Conservation (phyloP, 2,797 vertebrate species). For the Propithecus deckenii region DNA sequence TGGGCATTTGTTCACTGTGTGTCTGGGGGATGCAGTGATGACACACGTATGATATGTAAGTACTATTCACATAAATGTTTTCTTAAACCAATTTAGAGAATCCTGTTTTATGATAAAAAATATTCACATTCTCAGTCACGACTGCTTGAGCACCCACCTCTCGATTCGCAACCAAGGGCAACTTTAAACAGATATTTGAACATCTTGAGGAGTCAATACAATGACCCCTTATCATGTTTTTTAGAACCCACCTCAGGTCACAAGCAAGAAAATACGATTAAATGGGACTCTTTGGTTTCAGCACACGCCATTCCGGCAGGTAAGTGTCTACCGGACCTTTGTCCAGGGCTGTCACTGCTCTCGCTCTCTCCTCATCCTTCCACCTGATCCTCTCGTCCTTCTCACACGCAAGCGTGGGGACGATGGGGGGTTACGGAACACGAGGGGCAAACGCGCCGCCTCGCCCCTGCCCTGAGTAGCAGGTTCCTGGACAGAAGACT, state of each 20-base stretch:
- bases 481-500: not conserved
- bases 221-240: no score
- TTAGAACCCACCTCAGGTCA: not conserved
- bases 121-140: not conserved
- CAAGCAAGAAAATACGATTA: not conserved
- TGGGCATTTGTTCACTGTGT: not conserved
- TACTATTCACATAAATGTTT: not conserved
- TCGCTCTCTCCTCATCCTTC: not conserved
- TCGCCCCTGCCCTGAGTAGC: not conserved
- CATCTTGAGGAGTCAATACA: not conserved
- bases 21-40: not conserved
- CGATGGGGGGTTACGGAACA: not conserved
- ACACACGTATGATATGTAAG: not conserved
- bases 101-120: not conserved
- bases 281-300: not conserved
- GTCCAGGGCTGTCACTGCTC: not conserved
- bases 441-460: not conserved
- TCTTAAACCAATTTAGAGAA: not conserved
- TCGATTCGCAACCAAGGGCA: not conserved
- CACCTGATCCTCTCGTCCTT: not conserved
- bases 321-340: no score
- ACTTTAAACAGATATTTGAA: not conserved
- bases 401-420: not conserved
- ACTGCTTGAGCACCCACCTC: not conserved
- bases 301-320: not conserved